phyloP scores from a whole-genome alignment of 2,888 invertebrate genomes.

The Troides aeacus region DNA sequence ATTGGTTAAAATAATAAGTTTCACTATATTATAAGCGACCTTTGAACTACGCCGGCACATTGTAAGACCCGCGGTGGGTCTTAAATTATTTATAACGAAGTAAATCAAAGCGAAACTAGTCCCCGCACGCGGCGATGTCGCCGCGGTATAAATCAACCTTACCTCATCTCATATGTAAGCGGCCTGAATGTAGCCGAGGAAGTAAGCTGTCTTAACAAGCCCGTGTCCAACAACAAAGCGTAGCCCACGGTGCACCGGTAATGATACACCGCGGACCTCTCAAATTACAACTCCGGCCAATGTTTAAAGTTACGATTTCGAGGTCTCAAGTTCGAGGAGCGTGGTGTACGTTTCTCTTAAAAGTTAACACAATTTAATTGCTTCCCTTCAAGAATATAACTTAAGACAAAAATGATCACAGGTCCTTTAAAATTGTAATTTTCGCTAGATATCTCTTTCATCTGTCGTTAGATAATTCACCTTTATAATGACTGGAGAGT shows the following conservation, averaged over 20 bases:
- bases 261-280: conserved; percentile 6
- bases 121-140: conserved; percentile 13
- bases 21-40: neutral
- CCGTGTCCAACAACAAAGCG: conserved; percentile 20
- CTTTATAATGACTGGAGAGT: no score
- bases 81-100: conserved; percentile 27
- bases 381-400: no score
- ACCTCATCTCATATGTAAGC: conserved; percentile 25
- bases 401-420: no score
- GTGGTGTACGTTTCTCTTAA: no score
- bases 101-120: conserved; percentile 23
- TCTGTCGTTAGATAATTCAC: no score
- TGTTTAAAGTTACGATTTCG: neutral
- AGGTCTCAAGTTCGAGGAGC: no score
- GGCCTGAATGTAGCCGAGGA: conserved; percentile 10
- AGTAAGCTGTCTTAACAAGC: conserved; percentile 26
- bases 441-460: no score
- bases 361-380: no score
- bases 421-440: no score
- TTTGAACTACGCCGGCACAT: conserved; percentile 1
- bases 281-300: conserved; percentile 7
- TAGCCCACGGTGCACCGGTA: conserved; percentile 13
- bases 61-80: conserved; percentile 4
- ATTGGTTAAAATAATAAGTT: no score
- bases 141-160: conserved; percentile 15